Evolutionary conservation across 2,888 invertebrate genomes (phyloP), one percentile per base, ranked within the genome.

Genomic region (Plagiodera versicolora): DNA sequence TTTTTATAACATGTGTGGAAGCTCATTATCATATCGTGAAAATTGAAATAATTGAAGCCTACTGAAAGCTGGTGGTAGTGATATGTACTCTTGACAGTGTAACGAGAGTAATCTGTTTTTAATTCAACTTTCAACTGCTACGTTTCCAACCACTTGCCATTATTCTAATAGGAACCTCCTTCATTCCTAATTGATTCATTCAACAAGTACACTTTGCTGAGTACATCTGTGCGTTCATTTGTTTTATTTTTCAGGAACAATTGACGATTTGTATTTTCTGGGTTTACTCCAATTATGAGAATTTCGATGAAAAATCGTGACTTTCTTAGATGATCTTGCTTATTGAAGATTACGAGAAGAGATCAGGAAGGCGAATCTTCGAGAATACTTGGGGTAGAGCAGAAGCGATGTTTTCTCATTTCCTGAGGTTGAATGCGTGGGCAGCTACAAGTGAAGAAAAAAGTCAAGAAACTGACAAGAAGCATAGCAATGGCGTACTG

Each of bases 391-490:
- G 52, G 52, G 35, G 53, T 54, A 57, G 53, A 56, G 61, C 61
- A 61, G 61, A 61, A 61, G 61, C 61, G 57, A 53, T 61, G 61
- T 61, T 61, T 53, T 35, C 54, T 53, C 53, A 57, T 61, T 61
- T 52, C 52, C 53, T 50, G 46, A 20, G 58, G 32, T 8, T 17
- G 17, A 20, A 32, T 64, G 70, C 67, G 69, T 70, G 67, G 68
- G 70, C 60, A 63, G 67, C 16, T 51, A 48, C 54, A 68, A 70
- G 71, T 70, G 71, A 70, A 64, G 70, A 71, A 71, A 68, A 71
- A 70, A 71, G 69, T 70, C 71, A 69, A 65, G 65, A 64, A 70
- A 69, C 71, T 70, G 72, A 72, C 73, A 71, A 73, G 72, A 67
- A 71, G 70, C 67, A 71, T 72, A 55, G 20, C 39, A 52, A 39